Base-by-base conservation (phyloP, 2,113 vertebrate species). In the Desmodus rotundus region DNA sequence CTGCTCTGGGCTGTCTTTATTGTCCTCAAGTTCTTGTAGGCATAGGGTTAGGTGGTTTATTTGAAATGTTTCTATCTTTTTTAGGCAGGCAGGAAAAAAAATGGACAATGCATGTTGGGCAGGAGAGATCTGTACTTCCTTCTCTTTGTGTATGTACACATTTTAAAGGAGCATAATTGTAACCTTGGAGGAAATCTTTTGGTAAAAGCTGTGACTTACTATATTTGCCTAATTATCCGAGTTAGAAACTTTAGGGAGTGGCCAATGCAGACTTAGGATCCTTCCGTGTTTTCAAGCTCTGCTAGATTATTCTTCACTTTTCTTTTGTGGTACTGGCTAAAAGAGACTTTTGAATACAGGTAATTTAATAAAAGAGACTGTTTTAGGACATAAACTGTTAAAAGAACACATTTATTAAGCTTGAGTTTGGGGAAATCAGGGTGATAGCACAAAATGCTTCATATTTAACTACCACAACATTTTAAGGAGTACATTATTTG, bases 301-400 rank as follows among this genome's bases (percentile, higher is more conserved):
- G 52, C 24, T 26, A 78, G 41, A 33, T 82, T 87, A 31, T 70
- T 72, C 52, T 77, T 96, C n/a, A 76, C 38, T 80, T 97, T 95
- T 88, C 10, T 28, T 52, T 52, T 93, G 93, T 61, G n/a, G 28
- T 68, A 45, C 31, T 82, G n/a, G 13, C 12, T 76, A 52, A 81
- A 88, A 90, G 26, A 74, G 33, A 70, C 10, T 54, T 92, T 89
- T 94, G 47, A 86, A 89, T 89, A 52, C 84, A 65, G 8, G 8
- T 43, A 28, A 77, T 58, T 91, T 73, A 67, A 65, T 87, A 85
- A 91, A 89, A 81, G n/a, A 72, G 26, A 93, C 65, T 28, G 2
- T 14, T 90, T 87, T 41, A 89, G 28, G 43, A 20, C 26, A 68
- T 68, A 47, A 63, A 36, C 38, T 82, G 22, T 63, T 94, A 70